phyloP scores from a whole-genome alignment of 2,113 vertebrate species.

The Dascyllus trimaculatus region DNA sequence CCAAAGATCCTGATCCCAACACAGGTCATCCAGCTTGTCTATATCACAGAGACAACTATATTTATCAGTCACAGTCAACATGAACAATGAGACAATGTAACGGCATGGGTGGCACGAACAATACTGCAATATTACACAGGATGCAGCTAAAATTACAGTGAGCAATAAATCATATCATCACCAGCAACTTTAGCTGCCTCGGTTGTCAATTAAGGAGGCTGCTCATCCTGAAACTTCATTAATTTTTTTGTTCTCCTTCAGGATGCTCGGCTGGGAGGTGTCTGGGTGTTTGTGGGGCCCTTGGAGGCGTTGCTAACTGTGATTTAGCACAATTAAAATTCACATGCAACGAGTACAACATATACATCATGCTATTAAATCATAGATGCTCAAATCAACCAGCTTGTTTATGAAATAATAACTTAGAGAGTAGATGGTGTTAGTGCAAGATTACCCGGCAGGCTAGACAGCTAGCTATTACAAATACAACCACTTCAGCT shows the following conservation, averaged over 20 bases:
- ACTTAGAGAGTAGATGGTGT: background rate
- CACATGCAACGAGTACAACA: background rate
- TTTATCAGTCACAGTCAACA: background rate
- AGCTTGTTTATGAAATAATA: no score
- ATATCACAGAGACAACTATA: no score
- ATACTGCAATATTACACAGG: no score
- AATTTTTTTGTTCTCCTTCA: no score
- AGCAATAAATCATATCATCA: no score
- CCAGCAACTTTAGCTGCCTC: no score
- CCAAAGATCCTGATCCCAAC: no score
- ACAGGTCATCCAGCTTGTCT: no score
- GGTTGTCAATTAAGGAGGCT: background rate
- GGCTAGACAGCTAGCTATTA: background rate
- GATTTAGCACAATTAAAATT: background rate
- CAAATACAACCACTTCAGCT: background rate
- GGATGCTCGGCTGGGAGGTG: background rate
- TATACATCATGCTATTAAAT: no score
- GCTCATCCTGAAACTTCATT: background rate
- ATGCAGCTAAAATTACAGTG: no score
- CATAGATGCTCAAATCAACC: rapidly evolving
- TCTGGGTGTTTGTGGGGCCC: constrained; percentile 20
- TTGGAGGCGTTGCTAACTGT: background rate
- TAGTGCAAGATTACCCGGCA: background rate
- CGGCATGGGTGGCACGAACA: background rate
- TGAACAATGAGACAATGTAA: background rate